Conservation (phyloP, 2,888 invertebrate species). For the Dexiosoma caninum region DNA sequence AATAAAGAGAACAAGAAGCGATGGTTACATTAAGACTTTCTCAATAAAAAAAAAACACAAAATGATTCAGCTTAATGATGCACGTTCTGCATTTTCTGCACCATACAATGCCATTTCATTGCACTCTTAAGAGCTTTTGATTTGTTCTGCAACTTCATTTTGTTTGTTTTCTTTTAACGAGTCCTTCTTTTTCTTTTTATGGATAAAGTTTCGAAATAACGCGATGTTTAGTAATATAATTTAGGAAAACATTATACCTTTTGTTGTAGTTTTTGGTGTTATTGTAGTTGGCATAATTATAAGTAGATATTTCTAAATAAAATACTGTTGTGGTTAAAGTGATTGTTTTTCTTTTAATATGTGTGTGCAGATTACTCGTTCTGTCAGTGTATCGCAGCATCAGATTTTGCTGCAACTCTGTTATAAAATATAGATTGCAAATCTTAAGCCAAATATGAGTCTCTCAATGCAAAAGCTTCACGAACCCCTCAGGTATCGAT, state of each 20-base stretch:
- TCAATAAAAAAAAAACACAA: slow-evolving; percentile 51
- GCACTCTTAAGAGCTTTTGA: slow-evolving; percentile 49
- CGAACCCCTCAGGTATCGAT: no score
- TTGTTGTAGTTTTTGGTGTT: no score
- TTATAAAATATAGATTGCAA: no score
- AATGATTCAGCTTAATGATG: slow-evolving; percentile 58
- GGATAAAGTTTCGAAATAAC: not conserved
- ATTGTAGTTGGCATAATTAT: not conserved
- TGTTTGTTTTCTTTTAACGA: not conserved
- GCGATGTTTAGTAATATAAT: not conserved
- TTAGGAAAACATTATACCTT: not conserved
- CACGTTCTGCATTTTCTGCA: slow-evolving; percentile 43
- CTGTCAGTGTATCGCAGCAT: no score
- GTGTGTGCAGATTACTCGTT: no score
- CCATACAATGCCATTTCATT: slow-evolving; percentile 40
- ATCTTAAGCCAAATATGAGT: no score
- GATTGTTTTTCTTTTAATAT: not conserved
- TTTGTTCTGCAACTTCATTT: slow-evolving; percentile 31
- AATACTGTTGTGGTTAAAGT: not conserved
- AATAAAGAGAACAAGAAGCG: slow-evolving; percentile 14
- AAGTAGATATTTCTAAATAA: not conserved
- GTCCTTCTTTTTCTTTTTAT: not conserved
- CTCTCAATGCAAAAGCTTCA: no score
- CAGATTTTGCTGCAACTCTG: no score
- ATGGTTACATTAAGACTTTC: slow-evolving; percentile 49